Evolutionary conservation across 2,113 vertebrate genomes (phyloP), one percentile per base, ranked within the genome.

Genomic region (Craseonycteris thonglongyai): DNA sequence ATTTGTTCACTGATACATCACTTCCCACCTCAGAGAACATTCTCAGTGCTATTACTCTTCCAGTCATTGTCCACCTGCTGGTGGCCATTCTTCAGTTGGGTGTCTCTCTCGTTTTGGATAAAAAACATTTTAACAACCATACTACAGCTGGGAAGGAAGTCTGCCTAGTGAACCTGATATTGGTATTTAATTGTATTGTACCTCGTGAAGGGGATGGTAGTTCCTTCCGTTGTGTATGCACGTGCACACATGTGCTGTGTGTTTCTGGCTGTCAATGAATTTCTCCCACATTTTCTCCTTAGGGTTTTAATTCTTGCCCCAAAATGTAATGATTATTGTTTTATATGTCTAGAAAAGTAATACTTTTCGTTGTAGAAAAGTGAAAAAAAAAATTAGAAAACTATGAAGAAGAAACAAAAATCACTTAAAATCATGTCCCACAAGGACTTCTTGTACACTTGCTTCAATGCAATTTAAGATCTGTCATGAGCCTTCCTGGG

Each of bases 381-480:
- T 75, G 38, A 19, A 16, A 79, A 19, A 16, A 79, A 72, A 49
- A 16, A 80, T 72, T 80, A 79, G 45, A 72, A 84, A 86, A 85
- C 5, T 54, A 72, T 79, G 45, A 69, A 59, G 33, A 93, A n/a
- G 11, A 78, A 94, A 30, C 38, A 72, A 75, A 87, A 94, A 49
- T 72, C 33, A 79, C 28, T 81, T 33, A 61, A 18, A 75, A 59
- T 85, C 7, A 2, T 61, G 76, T 4, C 47, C 33, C 42, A 72
- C 6, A 71, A 74, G 76, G 59, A 85, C 8, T 66, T 40, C 74
- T 87, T 69, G 45, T 66, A 6, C 11, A 93, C 6, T 66, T 76
- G 82, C 15, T 74, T 86, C 90, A 93, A 94, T 54, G 65, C 42
- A 45, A 7, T 87, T 90, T 93, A 75, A 95, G 96, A 85, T 74